Base-by-base conservation (phyloP, 2,888 invertebrate species). In the Drosophila flavopinicola region DNA sequence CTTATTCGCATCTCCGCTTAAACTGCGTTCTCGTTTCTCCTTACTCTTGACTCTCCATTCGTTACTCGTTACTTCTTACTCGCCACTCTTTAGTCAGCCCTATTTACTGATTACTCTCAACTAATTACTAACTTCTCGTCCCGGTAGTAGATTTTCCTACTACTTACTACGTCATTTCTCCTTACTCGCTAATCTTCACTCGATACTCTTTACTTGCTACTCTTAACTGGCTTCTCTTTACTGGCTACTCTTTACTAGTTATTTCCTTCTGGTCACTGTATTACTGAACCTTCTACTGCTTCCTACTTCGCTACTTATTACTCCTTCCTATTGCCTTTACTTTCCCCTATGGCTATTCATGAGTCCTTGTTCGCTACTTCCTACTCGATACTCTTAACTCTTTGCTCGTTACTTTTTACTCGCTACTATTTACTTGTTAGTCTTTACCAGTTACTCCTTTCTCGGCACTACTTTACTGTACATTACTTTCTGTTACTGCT, bases 31-130 rank as follows among this genome's bases (percentile, higher is more conserved):
- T 1, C 4, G 6, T 7, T 9, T 23, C 1, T 15, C 13, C 3
- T 1, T 20, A 23, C 13, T 29, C 0, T 3, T 32, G 41, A 7
- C 15, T 17, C 15, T 6, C 25, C 33, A 38, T 38, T 53, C 53
- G 27, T 53, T 48, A 59, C n/a, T 5, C 29, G 5, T 29, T 41
- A 30, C 33, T 17, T 10, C 17, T 6, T 17, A 3, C 35, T 20
- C 17, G n/a, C 1, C n/a, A n/a, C 10, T 20, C 17, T n/a, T n/a
- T 3, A 29, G 9, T n/a, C n/a, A n/a, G n/a, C 20, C 2, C 20
- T 20, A 20, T 4, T 20, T 4, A 4, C 4, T 20, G 20, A 3
- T 20, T 4, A 20, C 20, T 20, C 20, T 4, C 20, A 3, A 20
- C 20, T 20, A 2, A 4, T 20, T 20, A 20, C 20, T 20, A 3